Base-by-base conservation (phyloP, 2,888 invertebrate species). In the Machimus atricapillus region DNA sequence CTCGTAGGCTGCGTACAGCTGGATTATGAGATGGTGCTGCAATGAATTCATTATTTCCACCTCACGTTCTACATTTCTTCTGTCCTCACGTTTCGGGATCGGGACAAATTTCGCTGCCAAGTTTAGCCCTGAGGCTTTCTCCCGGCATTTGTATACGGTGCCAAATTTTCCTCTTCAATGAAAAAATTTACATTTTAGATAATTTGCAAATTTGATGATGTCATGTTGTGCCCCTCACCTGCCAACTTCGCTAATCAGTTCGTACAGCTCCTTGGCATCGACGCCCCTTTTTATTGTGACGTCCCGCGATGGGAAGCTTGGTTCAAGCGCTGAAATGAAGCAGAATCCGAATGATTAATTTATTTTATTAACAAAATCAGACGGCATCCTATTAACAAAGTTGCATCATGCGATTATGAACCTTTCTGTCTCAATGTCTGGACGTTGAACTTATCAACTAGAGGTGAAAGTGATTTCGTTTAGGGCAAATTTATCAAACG, bases 1-100 rank as follows among this genome's bases (percentile, higher is more conserved):
- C 93, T 98, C 98, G 93, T 98, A 99, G 14, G 99, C 98, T 91
- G 99, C 99, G 93, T 98, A 99, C 76, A 99, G 95, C 93, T 99
- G 99, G 90, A 99, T 97, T 82, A 99, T 95, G 89, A 98, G 94
- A 43, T 98, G 98, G 94, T 99, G 99, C 90, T 98, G 97, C 87
- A 99, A 94, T 89, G 96, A 94, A 91, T 97, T 95, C 99, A 99
- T 99, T 90, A 99, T 98, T 90, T 98, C 98, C 88, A 99, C 97
- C 92, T 99, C 99, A 86, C 98, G 94, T 92, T 98, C 97, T 89
- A 98, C 98, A 91, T 98, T 97, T 89, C 97, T 94, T 88, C 97
- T 94, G 92, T 98, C 98, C 90, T 98, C 97, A 88, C 97, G 95
- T 90, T 97, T 95, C 88, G 95, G 95, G 81, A 97, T 96, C 76